Conservation (phyloP, 2,888 invertebrate genomes). For the Trachelus iudaicus region DNA sequence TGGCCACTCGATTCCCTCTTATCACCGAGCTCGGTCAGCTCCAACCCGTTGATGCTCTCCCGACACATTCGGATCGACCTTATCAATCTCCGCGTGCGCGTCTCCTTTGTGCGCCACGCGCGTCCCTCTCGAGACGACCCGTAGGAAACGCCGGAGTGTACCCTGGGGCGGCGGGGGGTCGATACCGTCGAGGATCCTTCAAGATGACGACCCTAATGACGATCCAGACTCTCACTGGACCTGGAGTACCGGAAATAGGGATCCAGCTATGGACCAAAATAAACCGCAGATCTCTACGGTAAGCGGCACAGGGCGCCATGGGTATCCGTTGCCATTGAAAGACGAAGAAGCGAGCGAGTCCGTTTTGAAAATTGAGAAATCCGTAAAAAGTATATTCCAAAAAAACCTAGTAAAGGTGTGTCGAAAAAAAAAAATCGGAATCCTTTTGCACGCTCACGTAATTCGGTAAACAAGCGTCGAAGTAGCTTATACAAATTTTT, state of each 20-base stretch:
- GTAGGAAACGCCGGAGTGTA: background rate
- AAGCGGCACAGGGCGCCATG: no score
- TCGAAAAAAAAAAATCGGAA: background rate
- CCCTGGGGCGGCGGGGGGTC: background rate
- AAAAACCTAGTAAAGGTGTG: no score
- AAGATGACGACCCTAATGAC: background rate
- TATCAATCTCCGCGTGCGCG: background rate
- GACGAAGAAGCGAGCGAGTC: no score
- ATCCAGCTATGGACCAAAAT: no score
- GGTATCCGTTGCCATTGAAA: no score
- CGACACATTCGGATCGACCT: background rate
- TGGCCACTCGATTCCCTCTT: background rate
- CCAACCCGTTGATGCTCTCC: background rate
- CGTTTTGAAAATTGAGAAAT: no score
- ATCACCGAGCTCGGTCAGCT: background rate
- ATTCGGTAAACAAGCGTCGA: background rate
- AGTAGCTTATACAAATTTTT: background rate
- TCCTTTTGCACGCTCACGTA: background rate
- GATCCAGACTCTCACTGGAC: background rate
- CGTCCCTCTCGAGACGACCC: background rate
- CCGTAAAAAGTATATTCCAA: no score
- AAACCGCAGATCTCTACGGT: no score
- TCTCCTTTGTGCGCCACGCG: background rate
- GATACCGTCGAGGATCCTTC: background rate
- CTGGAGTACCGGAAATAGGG: no score